Evolutionary conservation across 2,113 vertebrate genomes (phyloP).

Genomic region (Andinoacara biseriatus): DNA sequence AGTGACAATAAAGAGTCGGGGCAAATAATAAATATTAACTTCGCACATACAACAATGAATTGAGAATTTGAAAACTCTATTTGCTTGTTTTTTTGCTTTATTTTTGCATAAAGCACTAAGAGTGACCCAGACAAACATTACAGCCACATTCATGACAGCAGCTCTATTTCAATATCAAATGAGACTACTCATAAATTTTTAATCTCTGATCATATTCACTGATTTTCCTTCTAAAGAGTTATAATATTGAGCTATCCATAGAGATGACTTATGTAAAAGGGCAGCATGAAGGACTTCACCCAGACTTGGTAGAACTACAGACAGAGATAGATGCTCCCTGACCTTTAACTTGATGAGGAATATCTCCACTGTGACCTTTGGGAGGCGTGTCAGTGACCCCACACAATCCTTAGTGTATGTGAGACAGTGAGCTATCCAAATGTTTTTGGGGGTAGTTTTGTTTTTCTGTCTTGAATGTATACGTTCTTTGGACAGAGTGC

Average conservation of each 20-base stretch:
- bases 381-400: conserved; percentile 51
- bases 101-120: background rate
- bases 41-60: background rate
- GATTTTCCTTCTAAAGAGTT: background rate
- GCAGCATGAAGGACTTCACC: background rate
- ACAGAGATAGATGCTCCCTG: conserved; percentile 34
- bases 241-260: background rate
- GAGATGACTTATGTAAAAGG: conserved; percentile 20
- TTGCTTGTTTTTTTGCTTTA: too few relatives aligned
- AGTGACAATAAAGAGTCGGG: background rate
- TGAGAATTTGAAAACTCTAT: background rate
- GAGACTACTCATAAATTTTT: background rate
- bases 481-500: background rate
- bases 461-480: background rate
- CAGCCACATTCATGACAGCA: background rate
- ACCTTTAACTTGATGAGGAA: conserved; percentile 67
- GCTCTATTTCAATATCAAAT: background rate
- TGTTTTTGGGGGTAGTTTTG: background rate
- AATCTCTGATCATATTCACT: background rate
- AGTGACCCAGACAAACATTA: background rate
- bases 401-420: conserved; percentile 10
- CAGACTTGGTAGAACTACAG: conserved; percentile 9
- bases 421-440: conserved; percentile 25
- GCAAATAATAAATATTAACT: background rate
- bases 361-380: conserved; percentile 59